These are phyloP conservation scores for Austrolebias charrua DNA, from an alignment of 2,797 vertebrate genomes.

Conservation along the genomic window DNA sequence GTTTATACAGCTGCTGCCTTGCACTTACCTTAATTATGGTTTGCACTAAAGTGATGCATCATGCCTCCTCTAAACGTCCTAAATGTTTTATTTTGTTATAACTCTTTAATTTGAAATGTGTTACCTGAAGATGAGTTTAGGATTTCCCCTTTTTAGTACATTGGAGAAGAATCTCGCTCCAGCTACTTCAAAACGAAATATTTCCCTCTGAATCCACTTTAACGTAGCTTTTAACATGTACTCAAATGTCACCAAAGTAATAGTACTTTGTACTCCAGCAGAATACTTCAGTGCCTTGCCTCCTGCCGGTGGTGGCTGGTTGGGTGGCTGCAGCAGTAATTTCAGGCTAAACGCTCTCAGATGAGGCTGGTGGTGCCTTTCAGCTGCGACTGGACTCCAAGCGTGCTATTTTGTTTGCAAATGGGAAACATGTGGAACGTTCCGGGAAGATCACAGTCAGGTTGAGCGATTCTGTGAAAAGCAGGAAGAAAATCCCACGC, in stretches of 20 bases:
- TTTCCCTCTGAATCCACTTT: too few species aligned
- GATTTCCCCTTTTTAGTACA: too few species aligned
- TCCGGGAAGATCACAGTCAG: slow-evolving; percentile 52
- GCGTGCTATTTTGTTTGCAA: slow-evolving; percentile 51
- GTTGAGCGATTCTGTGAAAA: slow-evolving; percentile 42
- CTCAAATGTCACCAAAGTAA: background rate
- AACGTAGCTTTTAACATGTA: too few species aligned
- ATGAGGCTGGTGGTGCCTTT: slow-evolving; percentile 48
- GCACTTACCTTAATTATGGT: too few species aligned
- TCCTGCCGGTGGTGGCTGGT: slow-evolving; percentile 9
- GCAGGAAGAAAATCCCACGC: slow-evolving; percentile 11
- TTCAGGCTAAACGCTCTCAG: slow-evolving; percentile 60
- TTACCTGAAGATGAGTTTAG: too few species aligned
- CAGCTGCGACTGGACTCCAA: slow-evolving; percentile 40
- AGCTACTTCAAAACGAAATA: too few species aligned
- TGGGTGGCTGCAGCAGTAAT: slow-evolving; percentile 26
- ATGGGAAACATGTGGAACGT: slow-evolving; percentile 64
- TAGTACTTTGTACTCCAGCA: background rate
- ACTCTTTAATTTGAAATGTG: too few species aligned
- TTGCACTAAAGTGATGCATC: too few species aligned
- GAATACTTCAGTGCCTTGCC: background rate
- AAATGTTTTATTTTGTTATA: too few species aligned
- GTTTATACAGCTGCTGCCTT: too few species aligned
- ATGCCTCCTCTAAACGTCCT: too few species aligned
- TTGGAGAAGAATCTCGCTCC: too few species aligned